Evolutionary conservation across 2,888 invertebrate species (phyloP).

Genomic region (Clitarchus hookeri): DNA sequence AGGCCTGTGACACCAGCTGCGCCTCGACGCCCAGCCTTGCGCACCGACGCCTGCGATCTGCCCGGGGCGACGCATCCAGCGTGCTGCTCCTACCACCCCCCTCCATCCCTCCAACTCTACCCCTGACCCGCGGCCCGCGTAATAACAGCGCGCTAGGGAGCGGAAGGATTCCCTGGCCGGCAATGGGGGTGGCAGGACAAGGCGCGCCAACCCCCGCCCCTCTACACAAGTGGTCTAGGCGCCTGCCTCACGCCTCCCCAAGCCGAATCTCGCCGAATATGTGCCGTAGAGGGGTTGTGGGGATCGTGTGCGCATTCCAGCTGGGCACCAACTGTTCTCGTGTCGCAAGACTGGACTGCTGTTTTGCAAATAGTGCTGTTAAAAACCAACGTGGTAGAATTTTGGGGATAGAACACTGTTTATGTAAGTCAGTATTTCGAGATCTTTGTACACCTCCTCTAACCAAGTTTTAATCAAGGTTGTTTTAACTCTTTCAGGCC

Average conservation of each 20-base stretch:
- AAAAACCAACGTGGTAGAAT: too few relatives aligned
- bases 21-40: neutral
- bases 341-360: too few relatives aligned
- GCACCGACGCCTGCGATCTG: conserved; percentile 1
- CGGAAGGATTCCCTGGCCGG: neutral
- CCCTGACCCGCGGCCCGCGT: neutral
- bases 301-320: too few relatives aligned
- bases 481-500: too few relatives aligned
- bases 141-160: neutral
- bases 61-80: neutral
- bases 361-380: too few relatives aligned
- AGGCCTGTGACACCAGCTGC: neutral
- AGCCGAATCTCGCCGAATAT: neutral
- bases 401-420: too few relatives aligned
- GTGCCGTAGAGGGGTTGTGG: too few relatives aligned
- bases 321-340: too few relatives aligned
- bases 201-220: neutral
- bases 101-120: neutral
- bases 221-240: neutral
- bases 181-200: neutral
- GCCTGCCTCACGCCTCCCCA: neutral
- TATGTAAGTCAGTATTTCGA: too few relatives aligned
- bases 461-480: too few relatives aligned
- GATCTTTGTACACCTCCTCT: too few relatives aligned
- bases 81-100: neutral